Base-by-base conservation (phyloP, 2,113 vertebrate genomes). In the Campylomormyrus tamandua region DNA sequence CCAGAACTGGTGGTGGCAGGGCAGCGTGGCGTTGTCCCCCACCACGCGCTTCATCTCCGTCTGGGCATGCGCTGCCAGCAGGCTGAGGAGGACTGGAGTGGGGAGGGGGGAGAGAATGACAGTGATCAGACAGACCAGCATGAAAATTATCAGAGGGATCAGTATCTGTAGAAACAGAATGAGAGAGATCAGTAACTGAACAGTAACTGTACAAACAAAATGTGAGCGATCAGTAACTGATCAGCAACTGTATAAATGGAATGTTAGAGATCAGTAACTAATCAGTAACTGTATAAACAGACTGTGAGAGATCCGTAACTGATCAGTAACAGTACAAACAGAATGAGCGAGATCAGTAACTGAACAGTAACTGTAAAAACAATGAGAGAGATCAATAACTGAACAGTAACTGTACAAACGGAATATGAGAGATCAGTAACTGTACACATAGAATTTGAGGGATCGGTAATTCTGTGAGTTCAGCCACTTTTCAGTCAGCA, bases 1-100 rank as follows among this genome's bases (percentile, higher is more conserved):
- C 88, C 97, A 97, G 93, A 98, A 96, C 80, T 94, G 97, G 91
- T 99, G 97, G 92, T 97, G 96, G 89, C 98, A 99, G 11, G 98
- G 98, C 94, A 99, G 91, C 0, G 97, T 98, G 90, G 97, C 97
- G 21, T 98, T 98, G 58, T 97, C 97, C 42, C 97, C 97, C 0
- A 98, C 97, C 92, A 98, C 97, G 49, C 94, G 94, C 93, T 97
- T 97, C 94, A 98, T 97, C 89, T 98, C 97, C 0, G 96, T 97
- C 94, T 97, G 97, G 89, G 96, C 96, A 17, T 93, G 84, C 0
- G 93, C 90, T 48, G 93, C 92, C 93, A 96, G 93, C 89, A 94
- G 89, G 2, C 87, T 95, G 46, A 94, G 96, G 92, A 94, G 94
- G 83, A 96, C 97, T 98, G 94, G 1, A 93, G 93, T 66, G 88